Evolutionary conservation across 2,797 vertebrate genomes (phyloP), one percentile per base, ranked within the genome.

Genomic region (Australoheros facetus): DNA sequence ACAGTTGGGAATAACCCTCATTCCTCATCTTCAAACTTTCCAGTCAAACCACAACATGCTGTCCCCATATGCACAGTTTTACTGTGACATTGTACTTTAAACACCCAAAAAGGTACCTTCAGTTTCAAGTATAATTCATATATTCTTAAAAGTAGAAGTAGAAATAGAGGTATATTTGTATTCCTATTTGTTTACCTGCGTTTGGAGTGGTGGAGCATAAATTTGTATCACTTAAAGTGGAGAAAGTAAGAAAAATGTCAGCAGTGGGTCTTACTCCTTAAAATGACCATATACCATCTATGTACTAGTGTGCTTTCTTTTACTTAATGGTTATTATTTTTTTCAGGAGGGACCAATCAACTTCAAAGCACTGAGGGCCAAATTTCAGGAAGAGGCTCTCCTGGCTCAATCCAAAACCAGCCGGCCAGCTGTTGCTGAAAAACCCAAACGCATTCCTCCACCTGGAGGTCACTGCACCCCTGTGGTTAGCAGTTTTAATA

Each of bases 311-410:
- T 0, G 16, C 42, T 42, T 58, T 74, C 26, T 30, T 7, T 57
- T 57, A 58, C 54, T 4, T 23, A 23, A 2, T 81, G 1, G 28
- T 77, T 13, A 51, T 70, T 21, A 4, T 69, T 60, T 10, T 56
- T 53, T 90, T 80, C 69, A 97, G 97, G 96, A 97, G 88, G 91
- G 87, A 32, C 66, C 84, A 57, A 95, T 86, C 80, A 96, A 95
- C 84, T 96, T 99, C 94, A 96, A 94, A 95, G 96, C 97, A 70
- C 92, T 99, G 62, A 93, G 93, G 89, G 97, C 96, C 75, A 98
- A 95, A 92, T 99, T 98, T 91, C 97, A 99, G 77, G 96, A 96
- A 10, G 94, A 95, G n/a, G 83, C 94, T 17, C 71, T 89, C 64
- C 30, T 92, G 62, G 87, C 86, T 55, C 87, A 92, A 58, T 79